Percentiles rank a stretch among this genome's conserved stretches.
These are phyloP conservation scores for Mellivora capensis DNA, from an alignment of 2,113 vertebrate genomes.

Conservation along the genomic window DNA sequence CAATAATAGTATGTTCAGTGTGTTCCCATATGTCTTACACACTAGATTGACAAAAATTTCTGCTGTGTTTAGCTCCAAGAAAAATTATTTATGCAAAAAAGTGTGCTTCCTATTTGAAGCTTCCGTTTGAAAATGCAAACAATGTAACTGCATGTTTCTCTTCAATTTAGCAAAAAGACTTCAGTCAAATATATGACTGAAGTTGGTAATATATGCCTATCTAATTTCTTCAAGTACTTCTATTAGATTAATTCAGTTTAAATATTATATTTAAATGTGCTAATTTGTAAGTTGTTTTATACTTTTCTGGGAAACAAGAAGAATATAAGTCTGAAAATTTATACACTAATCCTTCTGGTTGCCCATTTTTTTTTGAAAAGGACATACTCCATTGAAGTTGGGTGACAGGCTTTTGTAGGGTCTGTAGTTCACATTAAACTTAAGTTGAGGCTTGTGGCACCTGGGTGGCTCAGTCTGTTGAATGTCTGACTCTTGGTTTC, in stretches of 20 bases:
- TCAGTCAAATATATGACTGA: neutral
- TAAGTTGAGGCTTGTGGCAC: neutral
- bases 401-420: neutral
- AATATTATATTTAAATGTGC: slow-evolving; percentile 21
- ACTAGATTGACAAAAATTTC: neutral
- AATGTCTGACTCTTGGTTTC: neutral
- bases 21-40: neutral
- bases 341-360: neutral
- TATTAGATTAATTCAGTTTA: slow-evolving; percentile 40
- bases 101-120: neutral
- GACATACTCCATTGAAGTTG: neutral
- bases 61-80: slow-evolving; percentile 27
- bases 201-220: neutral
- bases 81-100: slow-evolving; percentile 2
- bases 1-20: neutral
- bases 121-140: slow-evolving; percentile 27
- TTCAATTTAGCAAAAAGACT: neutral
- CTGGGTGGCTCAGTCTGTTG: neutral
- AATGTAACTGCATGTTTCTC: neutral
- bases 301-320: neutral
- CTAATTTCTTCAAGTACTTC: slow-evolving; percentile 19
- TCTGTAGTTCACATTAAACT: neutral
- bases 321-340: slow-evolving; percentile 13
- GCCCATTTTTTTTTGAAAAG: neutral
- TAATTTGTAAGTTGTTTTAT: neutral